Conservation (phyloP, 92 coral and sea anemone genomes). For the Blastomussa wellsi region DNA sequence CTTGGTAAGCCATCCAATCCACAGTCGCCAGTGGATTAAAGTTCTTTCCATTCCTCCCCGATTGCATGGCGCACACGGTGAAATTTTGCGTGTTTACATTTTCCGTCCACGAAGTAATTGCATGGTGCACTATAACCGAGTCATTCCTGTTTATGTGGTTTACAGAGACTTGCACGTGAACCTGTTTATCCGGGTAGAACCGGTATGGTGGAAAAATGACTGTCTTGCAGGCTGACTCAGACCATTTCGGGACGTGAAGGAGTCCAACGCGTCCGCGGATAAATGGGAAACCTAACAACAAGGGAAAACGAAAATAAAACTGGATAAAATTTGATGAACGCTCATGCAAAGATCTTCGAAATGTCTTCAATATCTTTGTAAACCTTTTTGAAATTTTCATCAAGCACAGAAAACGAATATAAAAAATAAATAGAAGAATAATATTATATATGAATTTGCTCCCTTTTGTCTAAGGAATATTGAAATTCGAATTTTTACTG, state of each 20-base stretch:
- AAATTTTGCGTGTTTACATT: not conserved
- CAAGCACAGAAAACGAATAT: no score
- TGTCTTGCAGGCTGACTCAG: constrained; percentile 5
- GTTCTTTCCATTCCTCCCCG: constrained; percentile 4
- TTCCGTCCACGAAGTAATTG: not conserved
- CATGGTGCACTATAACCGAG: not conserved
- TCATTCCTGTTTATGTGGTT: constrained; percentile 8
- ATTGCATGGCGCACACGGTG: not conserved
- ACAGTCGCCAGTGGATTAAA: not conserved
- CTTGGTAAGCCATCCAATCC: constrained; percentile 6
- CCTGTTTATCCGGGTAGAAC: constrained; percentile 24
- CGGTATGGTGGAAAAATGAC: constrained; percentile 16
- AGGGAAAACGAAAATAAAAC: not conserved
- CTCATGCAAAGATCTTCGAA: no score
- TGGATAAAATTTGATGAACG: not conserved
- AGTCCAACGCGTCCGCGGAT: not conserved
- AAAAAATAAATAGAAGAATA: no score
- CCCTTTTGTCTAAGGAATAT: no score
- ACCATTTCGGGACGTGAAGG: constrained; percentile 7
- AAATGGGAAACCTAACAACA: not conserved
- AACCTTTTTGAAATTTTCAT: no score
- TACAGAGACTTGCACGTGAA: constrained; percentile 10
- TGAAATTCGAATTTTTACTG: no score
- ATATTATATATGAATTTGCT: no score
- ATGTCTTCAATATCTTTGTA: no score